Evolutionary conservation across 1,140 invertebrate genomes (phyloP), one percentile per base, ranked within the genome.

Genomic region (Dysdera silvatica): DNA sequence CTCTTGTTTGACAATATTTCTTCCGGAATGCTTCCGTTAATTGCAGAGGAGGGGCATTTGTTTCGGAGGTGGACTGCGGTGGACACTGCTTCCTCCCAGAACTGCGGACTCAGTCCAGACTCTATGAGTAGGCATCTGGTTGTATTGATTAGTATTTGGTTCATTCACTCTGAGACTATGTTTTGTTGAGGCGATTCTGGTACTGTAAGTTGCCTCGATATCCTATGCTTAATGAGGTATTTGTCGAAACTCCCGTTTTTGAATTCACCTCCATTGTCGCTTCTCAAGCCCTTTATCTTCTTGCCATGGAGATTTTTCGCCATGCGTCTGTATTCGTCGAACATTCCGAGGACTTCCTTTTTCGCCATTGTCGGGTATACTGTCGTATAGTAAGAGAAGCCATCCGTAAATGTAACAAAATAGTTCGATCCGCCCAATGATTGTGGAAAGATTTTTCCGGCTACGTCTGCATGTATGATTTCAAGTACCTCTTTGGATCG

Each of bases 111-210:
- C 20, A 81, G 54, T 32, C 74, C 59, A 16, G 72, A 66, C 2
- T 78, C 71, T 18, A 40, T 59, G 60, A 81, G 23, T 66, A 78
- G 61, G 48, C 71, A 67, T 66, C 75, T 68, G 31, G 74, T 72
- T 55, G 67, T 74, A 70, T 80, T 78, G 66, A 76, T 72, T 6
- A 75, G 26, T 6, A 71, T 74, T 40, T 74, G 32, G 52, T 75
- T 75, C 71, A 78, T 76, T 31, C 79, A 68, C 66, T 82, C 79
- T 16, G 77, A 66, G 2, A 79, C 73, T 67, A 78, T 76, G 75
- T 82, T 82, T 68, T 74, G 68, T 64, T 82, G 74, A 55, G 80
- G 78, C 6, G 75, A 78, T 56, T 76, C 72, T 51, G 76, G 72
- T 29, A 77, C 72, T 10, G 74, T 79, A 29, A 71, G 74, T 59